phyloP scores from a whole-genome alignment of 2,797 vertebrate genomes.

The Danio kyathit region DNA sequence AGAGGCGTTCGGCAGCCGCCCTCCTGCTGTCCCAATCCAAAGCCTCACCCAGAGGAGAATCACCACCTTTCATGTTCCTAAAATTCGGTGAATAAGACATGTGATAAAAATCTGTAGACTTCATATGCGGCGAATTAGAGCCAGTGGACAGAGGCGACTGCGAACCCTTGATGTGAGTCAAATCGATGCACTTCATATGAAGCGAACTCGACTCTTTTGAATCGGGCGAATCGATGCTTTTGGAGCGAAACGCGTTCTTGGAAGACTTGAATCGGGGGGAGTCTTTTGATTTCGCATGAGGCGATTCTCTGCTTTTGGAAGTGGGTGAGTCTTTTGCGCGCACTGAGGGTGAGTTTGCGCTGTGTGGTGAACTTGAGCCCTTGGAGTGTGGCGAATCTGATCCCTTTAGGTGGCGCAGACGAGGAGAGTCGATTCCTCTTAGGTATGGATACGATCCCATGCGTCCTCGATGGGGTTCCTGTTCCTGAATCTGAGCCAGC shows the following conservation, averaged over 20 bases:
- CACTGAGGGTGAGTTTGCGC: constrained; percentile 72
- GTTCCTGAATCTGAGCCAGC: constrained; percentile 89
- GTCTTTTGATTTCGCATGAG: constrained; percentile 59
- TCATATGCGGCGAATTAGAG: constrained; percentile 53
- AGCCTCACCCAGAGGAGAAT: constrained; percentile 67
- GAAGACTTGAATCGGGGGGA: constrained; percentile 75
- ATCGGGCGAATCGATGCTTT: constrained; percentile 64
- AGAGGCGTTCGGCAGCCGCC: constrained; percentile 87
- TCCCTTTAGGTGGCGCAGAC: constrained; percentile 74
- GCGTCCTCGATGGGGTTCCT: constrained; percentile 77
- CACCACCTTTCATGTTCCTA: constrained; percentile 67
- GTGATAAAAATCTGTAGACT: constrained; percentile 46
- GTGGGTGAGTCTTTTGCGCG: constrained; percentile 66
- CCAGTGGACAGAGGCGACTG: constrained; percentile 51
- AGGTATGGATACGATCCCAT: constrained; percentile 65
- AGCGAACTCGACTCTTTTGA: constrained; percentile 63
- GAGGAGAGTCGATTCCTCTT: constrained; percentile 74
- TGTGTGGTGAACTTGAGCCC: constrained; percentile 73
- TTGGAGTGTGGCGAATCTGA: constrained; percentile 74
- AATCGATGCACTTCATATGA: constrained; percentile 49
- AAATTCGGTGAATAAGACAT: constrained; percentile 51
- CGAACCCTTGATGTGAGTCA: constrained; percentile 57
- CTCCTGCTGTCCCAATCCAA: constrained; percentile 80
- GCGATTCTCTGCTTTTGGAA: constrained; percentile 65
- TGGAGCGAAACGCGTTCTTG: constrained; percentile 66